Conservation (phyloP, 2,888 invertebrate species). For the Pandemis heparana region DNA sequence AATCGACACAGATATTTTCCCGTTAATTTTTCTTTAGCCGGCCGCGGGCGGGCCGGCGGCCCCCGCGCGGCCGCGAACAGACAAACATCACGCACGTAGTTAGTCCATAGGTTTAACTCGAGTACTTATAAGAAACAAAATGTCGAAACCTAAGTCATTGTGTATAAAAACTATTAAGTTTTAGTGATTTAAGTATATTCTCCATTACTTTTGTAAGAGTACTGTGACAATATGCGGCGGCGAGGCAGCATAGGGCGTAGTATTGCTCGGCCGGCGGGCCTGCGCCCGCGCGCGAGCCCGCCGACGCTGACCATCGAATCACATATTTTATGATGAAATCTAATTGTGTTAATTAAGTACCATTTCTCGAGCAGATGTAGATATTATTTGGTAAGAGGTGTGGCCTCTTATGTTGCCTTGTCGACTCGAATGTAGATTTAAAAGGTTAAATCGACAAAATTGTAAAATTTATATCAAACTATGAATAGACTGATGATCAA, state of each 20-base stretch:
- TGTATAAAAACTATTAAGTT: slow-evolving; percentile 82
- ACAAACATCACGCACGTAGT: slow-evolving; percentile 73
- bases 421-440: slow-evolving; percentile 72
- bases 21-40: slow-evolving; percentile 62
- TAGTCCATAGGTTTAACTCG: slow-evolving; percentile 79
- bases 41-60: slow-evolving; percentile 45
- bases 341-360: slow-evolving; percentile 70
- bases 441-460: slow-evolving; percentile 83
- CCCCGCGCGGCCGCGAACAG: slow-evolving; percentile 20
- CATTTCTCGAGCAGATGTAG: slow-evolving; percentile 71
- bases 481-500: slow-evolving; percentile 85
- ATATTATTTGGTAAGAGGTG: slow-evolving; percentile 70
- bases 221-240: slow-evolving; percentile 77
- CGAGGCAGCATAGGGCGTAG: slow-evolving; percentile 78
- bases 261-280: slow-evolving; percentile 52
- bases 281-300: slow-evolving; percentile 50
- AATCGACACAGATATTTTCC: slow-evolving; percentile 81
- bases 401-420: slow-evolving; percentile 80
- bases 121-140: slow-evolving; percentile 85
- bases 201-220: slow-evolving; percentile 82
- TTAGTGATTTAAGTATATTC: slow-evolving; percentile 81
- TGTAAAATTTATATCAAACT: slow-evolving; percentile 82
- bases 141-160: slow-evolving; percentile 86
- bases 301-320: slow-evolving; percentile 49
- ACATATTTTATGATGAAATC: slow-evolving; percentile 66